Percentiles rank a stretch among this genome's conserved stretches.
These are phyloP conservation scores for Epizoanthus scotinus DNA, from an alignment of 92 coral and sea anemone genomes.

Conservation along the genomic window DNA sequence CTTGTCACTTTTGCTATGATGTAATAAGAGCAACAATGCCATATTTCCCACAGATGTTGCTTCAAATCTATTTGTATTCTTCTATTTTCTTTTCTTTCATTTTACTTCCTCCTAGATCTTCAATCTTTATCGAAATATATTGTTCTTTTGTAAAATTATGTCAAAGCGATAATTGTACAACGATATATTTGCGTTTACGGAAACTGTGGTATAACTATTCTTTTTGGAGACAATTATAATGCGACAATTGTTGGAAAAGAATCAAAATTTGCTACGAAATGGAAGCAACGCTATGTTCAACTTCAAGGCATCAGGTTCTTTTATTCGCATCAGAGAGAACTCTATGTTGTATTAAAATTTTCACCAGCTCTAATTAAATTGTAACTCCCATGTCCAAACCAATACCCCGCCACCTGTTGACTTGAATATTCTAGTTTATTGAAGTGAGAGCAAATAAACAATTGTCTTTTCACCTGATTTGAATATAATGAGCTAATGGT, in stretches of 20 bases:
- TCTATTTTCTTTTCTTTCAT: neutral
- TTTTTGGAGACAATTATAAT: neutral
- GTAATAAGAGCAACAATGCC: neutral
- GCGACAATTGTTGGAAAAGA: neutral
- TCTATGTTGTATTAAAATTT: neutral
- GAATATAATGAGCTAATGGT: conserved; percentile 21
- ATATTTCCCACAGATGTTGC: neutral
- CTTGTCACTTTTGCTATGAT: neutral
- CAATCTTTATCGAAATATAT: neutral
- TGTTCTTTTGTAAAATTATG: neutral
- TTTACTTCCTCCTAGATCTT: neutral
- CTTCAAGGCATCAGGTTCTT: too few relatives aligned
- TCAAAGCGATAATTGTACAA: neutral
- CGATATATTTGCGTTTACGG: conserved; percentile 4
- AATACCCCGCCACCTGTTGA: conserved; percentile 14
- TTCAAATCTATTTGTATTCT: neutral
- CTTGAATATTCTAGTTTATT: conserved; percentile 14
- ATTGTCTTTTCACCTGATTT: conserved; percentile 31
- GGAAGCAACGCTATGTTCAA: neutral
- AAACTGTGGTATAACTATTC: conserved; percentile 8
- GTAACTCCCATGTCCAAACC: conserved; percentile 19
- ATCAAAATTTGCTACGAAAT: neutral
- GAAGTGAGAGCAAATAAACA: conserved; percentile 7
- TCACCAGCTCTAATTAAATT: conserved; percentile 29
- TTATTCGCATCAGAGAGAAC: too few relatives aligned